phyloP scores from a whole-genome alignment of 92 coral and sea anemone species.

The Porites rus region DNA sequence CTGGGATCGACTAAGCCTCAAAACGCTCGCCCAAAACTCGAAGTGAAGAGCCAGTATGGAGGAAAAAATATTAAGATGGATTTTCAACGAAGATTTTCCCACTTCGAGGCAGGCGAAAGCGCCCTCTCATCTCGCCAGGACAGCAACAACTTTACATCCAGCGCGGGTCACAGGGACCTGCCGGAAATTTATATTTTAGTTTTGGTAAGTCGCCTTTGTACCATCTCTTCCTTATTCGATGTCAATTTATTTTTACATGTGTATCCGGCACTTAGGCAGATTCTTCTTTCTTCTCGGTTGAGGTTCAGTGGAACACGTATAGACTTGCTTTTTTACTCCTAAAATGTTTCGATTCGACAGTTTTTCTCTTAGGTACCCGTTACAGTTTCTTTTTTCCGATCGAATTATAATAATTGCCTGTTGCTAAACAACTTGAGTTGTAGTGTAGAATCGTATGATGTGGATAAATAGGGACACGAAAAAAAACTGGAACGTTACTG shows the following conservation, averaged over 20 bases:
- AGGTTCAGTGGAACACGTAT: not conserved
- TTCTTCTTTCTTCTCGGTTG: not conserved
- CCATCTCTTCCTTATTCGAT: not conserved
- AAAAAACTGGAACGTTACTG: not conserved
- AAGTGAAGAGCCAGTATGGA: slow-evolving; percentile 14
- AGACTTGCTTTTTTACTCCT: not conserved
- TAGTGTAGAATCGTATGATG: slow-evolving; percentile 18
- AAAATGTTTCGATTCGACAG: not conserved
- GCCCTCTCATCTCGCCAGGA: slow-evolving; percentile 1
- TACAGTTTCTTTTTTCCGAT: slow-evolving; percentile 42
- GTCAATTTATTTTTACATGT: slow-evolving; percentile 10
- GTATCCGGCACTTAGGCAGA: slow-evolving; percentile 59
- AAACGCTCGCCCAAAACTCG: not conserved
- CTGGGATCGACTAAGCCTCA: slow-evolving; percentile 8
- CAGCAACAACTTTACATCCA: not conserved
- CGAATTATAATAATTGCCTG: slow-evolving; percentile 35
- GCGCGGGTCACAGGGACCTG: slow-evolving; percentile 40
- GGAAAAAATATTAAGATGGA: slow-evolving; percentile 46
- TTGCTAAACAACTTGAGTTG: slow-evolving; percentile 40
- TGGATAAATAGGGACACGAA: not conserved
- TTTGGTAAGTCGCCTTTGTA: slow-evolving; percentile 70
- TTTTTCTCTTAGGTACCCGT: slow-evolving; percentile 20
- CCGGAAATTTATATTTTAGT: slow-evolving; percentile 81
- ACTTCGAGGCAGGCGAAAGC: slow-evolving; percentile 15
- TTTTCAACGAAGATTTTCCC: slow-evolving; percentile 13